Evolutionary conservation across 2,888 invertebrate species (phyloP).

Genomic region (Drosophila dives): DNA sequence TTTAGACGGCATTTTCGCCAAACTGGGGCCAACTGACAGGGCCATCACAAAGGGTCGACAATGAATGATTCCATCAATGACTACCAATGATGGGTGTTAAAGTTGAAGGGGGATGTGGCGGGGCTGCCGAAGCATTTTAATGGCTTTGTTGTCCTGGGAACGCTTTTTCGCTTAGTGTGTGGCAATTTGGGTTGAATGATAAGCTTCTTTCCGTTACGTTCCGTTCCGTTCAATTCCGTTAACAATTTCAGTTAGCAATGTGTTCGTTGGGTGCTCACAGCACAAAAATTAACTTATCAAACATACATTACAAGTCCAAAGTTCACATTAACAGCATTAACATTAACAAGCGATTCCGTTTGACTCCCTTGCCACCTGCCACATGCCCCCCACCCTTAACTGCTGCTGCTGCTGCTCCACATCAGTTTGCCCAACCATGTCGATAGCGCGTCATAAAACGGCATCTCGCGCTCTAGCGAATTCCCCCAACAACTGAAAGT

Average conservation of each 20-base stretch:
- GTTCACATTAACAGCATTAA: slow-evolving; percentile 76
- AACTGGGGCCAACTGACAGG: not conserved
- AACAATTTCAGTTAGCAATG: not conserved
- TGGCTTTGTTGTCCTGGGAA: slow-evolving; percentile 68
- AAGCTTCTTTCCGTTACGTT: not conserved
- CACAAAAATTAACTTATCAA: slow-evolving; percentile 77
- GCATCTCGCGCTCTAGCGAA: slow-evolving; percentile 55
- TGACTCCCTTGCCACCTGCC: slow-evolving; percentile 3
- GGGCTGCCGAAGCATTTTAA: slow-evolving; percentile 52
- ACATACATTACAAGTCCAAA: slow-evolving; percentile 73
- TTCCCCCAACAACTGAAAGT: slow-evolving; percentile 75
- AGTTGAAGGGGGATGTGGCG: not conserved
- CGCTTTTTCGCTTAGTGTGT: slow-evolving; percentile 29
- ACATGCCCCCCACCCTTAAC: not conserved
- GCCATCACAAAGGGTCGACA: slow-evolving; percentile 14
- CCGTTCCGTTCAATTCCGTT: not conserved
- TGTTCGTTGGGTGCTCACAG: slow-evolving; percentile 50
- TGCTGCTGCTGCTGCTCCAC: not conserved
- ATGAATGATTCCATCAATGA: slow-evolving; percentile 68
- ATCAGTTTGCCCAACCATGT: slow-evolving; percentile 18
- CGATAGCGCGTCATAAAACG: slow-evolving; percentile 33
- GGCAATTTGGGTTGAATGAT: slow-evolving; percentile 12
- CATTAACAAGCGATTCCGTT: slow-evolving; percentile 49
- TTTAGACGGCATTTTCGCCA: not conserved
- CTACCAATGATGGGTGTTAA: slow-evolving; percentile 37